Conservation (phyloP, 2,113 vertebrate species). For the Lota lota region DNA sequence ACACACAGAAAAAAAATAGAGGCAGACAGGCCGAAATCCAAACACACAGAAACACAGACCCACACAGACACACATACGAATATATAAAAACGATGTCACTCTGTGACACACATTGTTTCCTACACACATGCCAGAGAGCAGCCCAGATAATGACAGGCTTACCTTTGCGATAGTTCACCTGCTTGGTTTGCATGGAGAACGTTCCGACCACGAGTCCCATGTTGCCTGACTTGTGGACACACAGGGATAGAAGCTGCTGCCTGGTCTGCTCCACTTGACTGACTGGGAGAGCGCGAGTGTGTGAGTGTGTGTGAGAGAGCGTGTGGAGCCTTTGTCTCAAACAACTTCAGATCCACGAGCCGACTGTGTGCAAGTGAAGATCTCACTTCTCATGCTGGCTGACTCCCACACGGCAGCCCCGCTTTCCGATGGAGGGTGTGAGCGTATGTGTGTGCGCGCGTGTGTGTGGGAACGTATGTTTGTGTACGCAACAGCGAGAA, state of each 20-base stretch:
- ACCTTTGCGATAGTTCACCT: slow-evolving; percentile 73
- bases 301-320: slow-evolving; percentile 15
- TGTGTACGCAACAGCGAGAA: slow-evolving; percentile 8
- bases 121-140: neutral
- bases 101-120: neutral
- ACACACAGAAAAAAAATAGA: neutral
- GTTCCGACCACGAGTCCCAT: slow-evolving; percentile 77
- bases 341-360: slow-evolving; percentile 58
- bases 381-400: slow-evolving; percentile 59
- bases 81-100: neutral
- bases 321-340: slow-evolving; percentile 34
- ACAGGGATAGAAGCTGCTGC: slow-evolving; percentile 24
- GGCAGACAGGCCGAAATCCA: neutral
- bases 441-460: slow-evolving; percentile 8
- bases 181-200: slow-evolving; percentile 73
- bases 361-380: slow-evolving; percentile 44
- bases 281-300: slow-evolving; percentile 11
- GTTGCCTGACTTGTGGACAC: slow-evolving; percentile 58
- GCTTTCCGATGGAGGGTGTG: too few species aligned
- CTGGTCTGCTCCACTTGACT: slow-evolving; percentile 18
- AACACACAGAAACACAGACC: neutral
- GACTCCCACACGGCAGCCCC: slow-evolving; percentile 50
- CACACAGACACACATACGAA: too few species aligned
- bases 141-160: slow-evolving; percentile 33
- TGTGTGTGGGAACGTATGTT: slow-evolving; percentile 53